Conservation (phyloP, 23 tunicate genomes). For the Diplosoma virens region DNA sequence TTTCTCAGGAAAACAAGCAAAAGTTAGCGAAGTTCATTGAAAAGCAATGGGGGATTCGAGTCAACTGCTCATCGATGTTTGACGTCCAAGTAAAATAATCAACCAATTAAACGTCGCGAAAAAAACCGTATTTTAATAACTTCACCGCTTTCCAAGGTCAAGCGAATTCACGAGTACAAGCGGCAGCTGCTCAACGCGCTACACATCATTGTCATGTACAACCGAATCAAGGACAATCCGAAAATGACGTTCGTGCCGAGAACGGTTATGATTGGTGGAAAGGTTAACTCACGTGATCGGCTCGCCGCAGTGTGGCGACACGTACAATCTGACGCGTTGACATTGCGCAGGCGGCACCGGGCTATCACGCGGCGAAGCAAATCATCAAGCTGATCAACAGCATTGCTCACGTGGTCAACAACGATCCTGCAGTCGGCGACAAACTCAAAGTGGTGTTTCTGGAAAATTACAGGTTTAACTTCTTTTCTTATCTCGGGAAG, state of each 20-base stretch:
- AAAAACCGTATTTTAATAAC: background rate
- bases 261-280: slow-evolving; percentile 92
- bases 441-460: slow-evolving; percentile 78
- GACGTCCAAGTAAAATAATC: slow-evolving; percentile 66
- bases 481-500: no score
- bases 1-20: slow-evolving; percentile 69
- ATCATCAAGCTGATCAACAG: slow-evolving; percentile 87
- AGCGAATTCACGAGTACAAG: slow-evolving; percentile 98
- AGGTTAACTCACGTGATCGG: slow-evolving; percentile 49
- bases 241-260: slow-evolving; percentile 68
- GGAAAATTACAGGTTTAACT: slow-evolving; percentile 94
- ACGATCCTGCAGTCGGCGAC: slow-evolving; percentile 78
- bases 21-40: slow-evolving; percentile 57
- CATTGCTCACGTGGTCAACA: slow-evolving; percentile 74
- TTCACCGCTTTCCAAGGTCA: slow-evolving; percentile 42
- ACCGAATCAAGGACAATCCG: slow-evolving; percentile 83
- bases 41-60: slow-evolving; percentile 67
- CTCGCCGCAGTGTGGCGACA: no score
- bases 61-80: slow-evolving; percentile 86
- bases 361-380: slow-evolving; percentile 86
- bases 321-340: background rate
- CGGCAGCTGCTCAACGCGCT: slow-evolving; percentile 96
- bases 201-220: slow-evolving; percentile 86
- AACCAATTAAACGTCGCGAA: background rate
- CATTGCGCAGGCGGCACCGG: slow-evolving; percentile 86